Percentiles rank a stretch among this genome's conserved stretches.
phyloP scores from a whole-genome alignment of 2,797 vertebrate genomes.

The Pantherophis alleghaniensis region DNA sequence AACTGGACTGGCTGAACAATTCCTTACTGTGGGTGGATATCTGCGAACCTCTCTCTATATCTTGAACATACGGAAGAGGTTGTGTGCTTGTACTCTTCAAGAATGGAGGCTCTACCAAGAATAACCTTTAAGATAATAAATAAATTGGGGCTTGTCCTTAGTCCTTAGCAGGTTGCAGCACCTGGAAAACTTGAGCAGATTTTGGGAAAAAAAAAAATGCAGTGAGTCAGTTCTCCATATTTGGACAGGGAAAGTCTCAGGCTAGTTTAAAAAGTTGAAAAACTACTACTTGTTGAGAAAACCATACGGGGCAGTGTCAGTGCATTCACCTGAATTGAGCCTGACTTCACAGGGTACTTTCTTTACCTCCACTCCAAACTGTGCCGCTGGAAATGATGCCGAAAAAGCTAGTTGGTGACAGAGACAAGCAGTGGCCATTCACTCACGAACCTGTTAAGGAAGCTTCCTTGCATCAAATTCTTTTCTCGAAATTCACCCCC shows the following conservation, averaged over 20 bases:
- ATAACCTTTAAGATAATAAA: not conserved
- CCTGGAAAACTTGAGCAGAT: not conserved
- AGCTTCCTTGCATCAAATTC: not conserved
- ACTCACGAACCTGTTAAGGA: not conserved
- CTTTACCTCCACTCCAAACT: not conserved
- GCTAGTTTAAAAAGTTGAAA: not conserved
- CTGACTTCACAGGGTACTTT: not conserved
- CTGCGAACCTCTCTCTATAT: not conserved
- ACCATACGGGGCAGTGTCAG: not conserved
- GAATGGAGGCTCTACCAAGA: not conserved
- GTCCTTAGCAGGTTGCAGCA: not conserved
- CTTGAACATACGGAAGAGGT: not conserved
- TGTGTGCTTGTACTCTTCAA: not conserved
- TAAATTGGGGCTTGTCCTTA: not conserved
- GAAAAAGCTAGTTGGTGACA: not conserved
- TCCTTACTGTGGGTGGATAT: not conserved
- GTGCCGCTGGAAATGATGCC: not conserved
- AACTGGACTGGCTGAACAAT: not conserved
- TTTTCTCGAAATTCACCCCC: not conserved
- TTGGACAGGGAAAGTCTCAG: not conserved
- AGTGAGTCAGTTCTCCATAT: not conserved
- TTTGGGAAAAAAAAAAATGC: not conserved
- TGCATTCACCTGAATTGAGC: not conserved
- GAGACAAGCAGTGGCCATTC: not conserved
- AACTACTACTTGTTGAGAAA: not conserved